Percentiles rank a stretch among this genome's conserved stretches.
These are phyloP conservation scores for Eospalax fontanierii DNA, from an alignment of 2,797 vertebrate genomes.

Conservation along the genomic window DNA sequence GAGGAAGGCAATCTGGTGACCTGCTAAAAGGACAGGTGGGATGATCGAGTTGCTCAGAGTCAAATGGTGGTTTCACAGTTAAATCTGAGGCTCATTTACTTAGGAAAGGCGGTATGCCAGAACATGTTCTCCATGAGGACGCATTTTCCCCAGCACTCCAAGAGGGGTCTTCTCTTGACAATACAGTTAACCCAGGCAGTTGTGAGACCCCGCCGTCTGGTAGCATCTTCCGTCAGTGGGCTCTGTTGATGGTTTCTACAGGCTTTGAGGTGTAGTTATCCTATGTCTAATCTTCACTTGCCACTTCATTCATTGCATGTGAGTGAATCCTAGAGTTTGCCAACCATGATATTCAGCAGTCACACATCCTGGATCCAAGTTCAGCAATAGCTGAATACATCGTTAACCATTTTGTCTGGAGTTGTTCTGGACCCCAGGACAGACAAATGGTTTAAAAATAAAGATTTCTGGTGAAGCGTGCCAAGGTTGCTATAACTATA, in stretches of 20 bases:
- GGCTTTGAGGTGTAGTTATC: neutral
- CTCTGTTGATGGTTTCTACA: neutral
- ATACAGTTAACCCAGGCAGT: neutral
- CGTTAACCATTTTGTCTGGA: slow-evolving; percentile 53
- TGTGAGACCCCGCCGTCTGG: neutral
- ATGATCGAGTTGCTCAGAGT: too few relatives aligned
- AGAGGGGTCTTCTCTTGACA: neutral
- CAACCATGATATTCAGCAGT: slow-evolving; percentile 26
- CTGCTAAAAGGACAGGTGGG: slow-evolving; percentile 38
- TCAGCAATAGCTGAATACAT: neutral
- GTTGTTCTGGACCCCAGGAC: neutral
- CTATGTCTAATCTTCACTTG: neutral
- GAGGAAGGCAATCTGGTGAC: neutral
- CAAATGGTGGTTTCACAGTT: neutral
- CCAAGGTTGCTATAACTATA: neutral
- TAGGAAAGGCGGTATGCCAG: neutral
- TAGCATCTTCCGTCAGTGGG: neutral
- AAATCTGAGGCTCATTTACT: neutral
- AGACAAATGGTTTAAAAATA: slow-evolving; percentile 5
- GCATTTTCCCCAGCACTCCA: neutral
- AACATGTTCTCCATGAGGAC: neutral
- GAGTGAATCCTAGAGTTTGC: slow-evolving; percentile 28
- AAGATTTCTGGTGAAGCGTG: slow-evolving; percentile 45
- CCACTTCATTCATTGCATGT: neutral
- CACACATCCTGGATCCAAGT: neutral